Base-by-base conservation (phyloP, 2,113 vertebrate species). In the Cephalopholis sonnerati region DNA sequence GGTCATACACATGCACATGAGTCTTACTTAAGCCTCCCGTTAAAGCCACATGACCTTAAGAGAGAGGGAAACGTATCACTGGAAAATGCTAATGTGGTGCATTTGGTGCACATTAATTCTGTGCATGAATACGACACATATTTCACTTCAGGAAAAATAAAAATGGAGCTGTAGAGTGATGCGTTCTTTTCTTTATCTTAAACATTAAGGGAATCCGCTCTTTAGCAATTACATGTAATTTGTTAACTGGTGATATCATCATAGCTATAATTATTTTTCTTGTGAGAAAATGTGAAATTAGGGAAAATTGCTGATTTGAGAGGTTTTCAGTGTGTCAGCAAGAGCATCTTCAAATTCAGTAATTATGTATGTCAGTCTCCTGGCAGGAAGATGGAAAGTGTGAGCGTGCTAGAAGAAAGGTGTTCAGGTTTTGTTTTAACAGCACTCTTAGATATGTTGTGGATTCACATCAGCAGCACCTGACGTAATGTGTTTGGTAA, bases 21-120 rank as follows among this genome's bases (percentile, higher is more conserved):
- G 92, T 95, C 94, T 94, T 91, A 88, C 93, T 92, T 89, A 92
- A 92, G 90, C 90, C 82, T 87, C 80, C 87, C 73, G 91, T 93
- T 93, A 93, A 93, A 94, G 91, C 86, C 91, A 91, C 90, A 91
- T 94, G 94, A 95, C 94, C 94, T 95, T 95, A 94, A 94, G 90
- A 93, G 67, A 81, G 81, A 87, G 79, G 74, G 81, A 94, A 93
- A 94, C 84, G 82, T 86, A 94, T 94, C 86, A 89, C 92, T 84
- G 74, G 84, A 90, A 95, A 95, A 93, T 89, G 87, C 88, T 94
- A 86, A 89, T 91, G 79, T 65, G 66, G 84, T 90, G 87, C 90
- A 91, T 93, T 95, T 83, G 79, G 83, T 77, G 82, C 83, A 84
- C 91, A 95, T 95, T 94, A 93, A 95, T 95, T 94, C 92, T 86